Evolutionary conservation across 2,888 invertebrate genomes (phyloP).

Genomic region (Troides oblongomaculatus): DNA sequence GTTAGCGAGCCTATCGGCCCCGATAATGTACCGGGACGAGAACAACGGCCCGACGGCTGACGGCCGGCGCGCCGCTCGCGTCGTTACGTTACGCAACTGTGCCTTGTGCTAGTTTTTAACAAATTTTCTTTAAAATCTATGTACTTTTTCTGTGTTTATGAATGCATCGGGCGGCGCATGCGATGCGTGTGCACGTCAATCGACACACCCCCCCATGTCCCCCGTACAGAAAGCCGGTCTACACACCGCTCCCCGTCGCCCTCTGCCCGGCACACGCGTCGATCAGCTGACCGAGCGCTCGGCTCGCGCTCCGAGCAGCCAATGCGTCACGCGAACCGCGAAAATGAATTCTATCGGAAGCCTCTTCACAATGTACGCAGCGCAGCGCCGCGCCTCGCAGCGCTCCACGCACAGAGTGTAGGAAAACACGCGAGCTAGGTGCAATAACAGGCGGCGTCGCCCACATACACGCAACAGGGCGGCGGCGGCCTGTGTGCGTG

Average conservation of each 20-base stretch:
- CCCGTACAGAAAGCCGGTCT: conserved; percentile 11
- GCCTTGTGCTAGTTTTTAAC: conserved; percentile 59
- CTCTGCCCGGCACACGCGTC: conserved; percentile 46
- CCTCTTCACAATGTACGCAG: conserved; percentile 36
- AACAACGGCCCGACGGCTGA: conserved; percentile 19
- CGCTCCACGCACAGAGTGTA: conserved; percentile 12
- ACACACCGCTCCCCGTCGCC: conserved; percentile 31
- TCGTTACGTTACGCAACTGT: conserved; percentile 62
- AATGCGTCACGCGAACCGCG: conserved; percentile 58
- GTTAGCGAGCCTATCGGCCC: conserved; percentile 22
- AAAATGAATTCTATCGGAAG: conserved; percentile 45
- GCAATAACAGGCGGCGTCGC: conserved; percentile 21
- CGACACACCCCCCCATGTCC: conserved; percentile 21
- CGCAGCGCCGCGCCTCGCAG: conserved; percentile 30
- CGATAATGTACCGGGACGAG: conserved; percentile 26
- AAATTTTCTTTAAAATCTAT: conserved; percentile 17
- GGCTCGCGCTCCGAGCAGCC: conserved; percentile 47
- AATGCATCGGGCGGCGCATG: conserved; percentile 50
- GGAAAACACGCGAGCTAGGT: conserved; percentile 38
- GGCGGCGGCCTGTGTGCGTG: conserved; percentile 29
- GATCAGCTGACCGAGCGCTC: conserved; percentile 71
- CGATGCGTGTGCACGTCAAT: conserved; percentile 51
- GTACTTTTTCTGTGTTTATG: conserved; percentile 37
- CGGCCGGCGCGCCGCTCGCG: conserved; percentile 32
- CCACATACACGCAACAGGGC: conserved; percentile 24